Conservation (phyloP, 2,113 vertebrate genomes). For the Macroglossus sobrinus region DNA sequence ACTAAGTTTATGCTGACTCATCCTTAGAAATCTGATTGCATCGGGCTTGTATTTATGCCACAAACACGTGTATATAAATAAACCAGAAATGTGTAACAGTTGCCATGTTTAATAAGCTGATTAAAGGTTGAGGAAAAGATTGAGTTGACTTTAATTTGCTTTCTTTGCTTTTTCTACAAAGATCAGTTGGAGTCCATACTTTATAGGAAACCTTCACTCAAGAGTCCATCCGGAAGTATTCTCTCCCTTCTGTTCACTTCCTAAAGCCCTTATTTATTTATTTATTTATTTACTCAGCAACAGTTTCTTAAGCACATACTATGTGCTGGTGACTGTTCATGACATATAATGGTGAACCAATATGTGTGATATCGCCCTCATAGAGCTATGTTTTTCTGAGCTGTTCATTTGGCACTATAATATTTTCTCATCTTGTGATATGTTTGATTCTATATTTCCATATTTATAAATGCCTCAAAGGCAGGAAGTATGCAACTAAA, state of each 20-base stretch:
- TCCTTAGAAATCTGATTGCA: not conserved
- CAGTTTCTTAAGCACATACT: not conserved
- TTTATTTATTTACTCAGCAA: not conserved
- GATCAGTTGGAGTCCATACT: not conserved
- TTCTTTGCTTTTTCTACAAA: not conserved
- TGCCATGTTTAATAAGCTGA: not conserved
- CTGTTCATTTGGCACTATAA: not conserved
- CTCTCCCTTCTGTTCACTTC: not conserved
- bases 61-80: not conserved
- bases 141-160: not conserved
- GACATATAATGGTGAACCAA: not conserved
- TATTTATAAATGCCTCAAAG: not conserved
- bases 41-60: not conserved
- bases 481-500: not conserved
- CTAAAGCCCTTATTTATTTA: not conserved
- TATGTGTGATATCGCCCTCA: rapidly evolving
- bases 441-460: not conserved
- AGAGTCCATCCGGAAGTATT: not conserved
- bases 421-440: not conserved
- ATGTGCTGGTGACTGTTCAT: rapidly evolving
- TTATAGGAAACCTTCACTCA: not conserved
- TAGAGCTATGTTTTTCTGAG: not conserved
- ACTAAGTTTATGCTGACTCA: not conserved
- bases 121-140: not conserved
- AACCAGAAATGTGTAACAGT: not conserved